phyloP scores from a whole-genome alignment of 2,113 vertebrate genomes.

The Callospermophilus lateralis region DNA sequence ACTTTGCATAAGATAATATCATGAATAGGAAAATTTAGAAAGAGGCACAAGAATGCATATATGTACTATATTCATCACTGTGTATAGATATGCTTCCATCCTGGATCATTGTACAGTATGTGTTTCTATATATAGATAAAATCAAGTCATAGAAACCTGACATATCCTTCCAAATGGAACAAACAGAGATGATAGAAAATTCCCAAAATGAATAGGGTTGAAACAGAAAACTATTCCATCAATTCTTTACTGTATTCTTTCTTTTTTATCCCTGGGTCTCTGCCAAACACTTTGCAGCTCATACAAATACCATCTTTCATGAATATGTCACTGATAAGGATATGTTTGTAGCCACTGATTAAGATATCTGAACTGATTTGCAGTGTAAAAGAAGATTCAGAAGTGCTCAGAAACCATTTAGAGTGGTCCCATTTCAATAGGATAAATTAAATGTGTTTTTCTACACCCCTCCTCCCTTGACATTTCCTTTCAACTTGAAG shows the following conservation, averaged over 20 bases:
- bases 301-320: conserved; percentile 82
- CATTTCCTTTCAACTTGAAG: conserved; percentile 80
- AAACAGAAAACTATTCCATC: conserved; percentile 80
- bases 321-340: conserved; percentile 84
- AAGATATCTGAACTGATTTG: conserved; percentile 85
- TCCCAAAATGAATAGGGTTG: conserved; percentile 79
- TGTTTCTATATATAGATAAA: neutral
- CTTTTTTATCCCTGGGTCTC: conserved; percentile 77
- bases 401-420: conserved; percentile 75
- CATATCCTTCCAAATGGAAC: conserved; percentile 72
- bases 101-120: conserved; percentile 2
- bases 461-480: conserved; percentile 35
- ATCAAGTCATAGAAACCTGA: conserved; percentile 53
- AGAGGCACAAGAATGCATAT: conserved; percentile 48
- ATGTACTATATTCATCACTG: conserved; percentile 26
- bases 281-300: conserved; percentile 83
- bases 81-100: neutral
- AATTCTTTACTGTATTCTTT: conserved; percentile 79
- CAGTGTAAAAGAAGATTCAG: conserved; percentile 69
- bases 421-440: conserved; percentile 62
- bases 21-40: conserved; percentile 64
- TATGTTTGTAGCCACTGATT: conserved; percentile 84
- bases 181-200: conserved; percentile 74
- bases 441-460: conserved; percentile 80
- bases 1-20: conserved; percentile 77